Evolutionary conservation across 1,140 invertebrate genomes (phyloP).

Genomic region (Drosophila funebris): DNA sequence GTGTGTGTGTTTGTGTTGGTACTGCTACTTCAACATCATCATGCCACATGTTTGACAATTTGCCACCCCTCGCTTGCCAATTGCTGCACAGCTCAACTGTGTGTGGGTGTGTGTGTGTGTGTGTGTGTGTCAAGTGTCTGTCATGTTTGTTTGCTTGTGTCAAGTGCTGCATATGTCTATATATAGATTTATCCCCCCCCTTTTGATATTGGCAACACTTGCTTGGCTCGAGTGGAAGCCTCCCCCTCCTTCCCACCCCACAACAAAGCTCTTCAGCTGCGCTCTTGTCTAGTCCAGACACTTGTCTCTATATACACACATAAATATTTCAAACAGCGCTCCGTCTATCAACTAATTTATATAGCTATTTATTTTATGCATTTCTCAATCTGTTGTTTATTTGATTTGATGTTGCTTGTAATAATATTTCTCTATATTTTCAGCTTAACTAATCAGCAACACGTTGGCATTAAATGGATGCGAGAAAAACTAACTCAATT

Average conservation of each 20-base stretch:
- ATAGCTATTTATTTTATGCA: constrained; percentile 3
- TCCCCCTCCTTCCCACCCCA: too few species aligned
- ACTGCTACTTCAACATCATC: neutral
- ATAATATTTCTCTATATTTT: constrained; percentile 44
- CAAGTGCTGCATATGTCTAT: constrained; percentile 59
- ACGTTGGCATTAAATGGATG: constrained; percentile 37
- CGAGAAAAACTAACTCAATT: constrained; percentile 66
- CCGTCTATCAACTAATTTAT: constrained; percentile 14
- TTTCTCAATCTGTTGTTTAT: constrained; percentile 48
- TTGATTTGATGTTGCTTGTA: constrained; percentile 51
- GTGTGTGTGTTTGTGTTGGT: neutral
- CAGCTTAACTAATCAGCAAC: constrained; percentile 51
- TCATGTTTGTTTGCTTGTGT: constrained; percentile 72
- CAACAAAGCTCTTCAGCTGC: neutral
- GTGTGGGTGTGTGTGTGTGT: neutral
- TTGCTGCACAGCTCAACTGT: constrained; percentile 6
- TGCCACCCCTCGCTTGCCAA: constrained; percentile 18
- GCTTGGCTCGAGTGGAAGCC: too few species aligned
- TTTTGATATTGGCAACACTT: constrained; percentile 59
- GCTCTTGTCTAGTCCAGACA: constrained; percentile 13
- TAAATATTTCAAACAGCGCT: neutral
- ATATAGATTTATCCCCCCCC: constrained; percentile 2
- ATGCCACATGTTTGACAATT: constrained; percentile 27
- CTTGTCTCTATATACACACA: constrained; percentile 11
- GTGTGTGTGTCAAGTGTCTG: constrained; percentile 46